phyloP scores from a whole-genome alignment of 2,888 invertebrate genomes.

The Dascillus cervinus region DNA sequence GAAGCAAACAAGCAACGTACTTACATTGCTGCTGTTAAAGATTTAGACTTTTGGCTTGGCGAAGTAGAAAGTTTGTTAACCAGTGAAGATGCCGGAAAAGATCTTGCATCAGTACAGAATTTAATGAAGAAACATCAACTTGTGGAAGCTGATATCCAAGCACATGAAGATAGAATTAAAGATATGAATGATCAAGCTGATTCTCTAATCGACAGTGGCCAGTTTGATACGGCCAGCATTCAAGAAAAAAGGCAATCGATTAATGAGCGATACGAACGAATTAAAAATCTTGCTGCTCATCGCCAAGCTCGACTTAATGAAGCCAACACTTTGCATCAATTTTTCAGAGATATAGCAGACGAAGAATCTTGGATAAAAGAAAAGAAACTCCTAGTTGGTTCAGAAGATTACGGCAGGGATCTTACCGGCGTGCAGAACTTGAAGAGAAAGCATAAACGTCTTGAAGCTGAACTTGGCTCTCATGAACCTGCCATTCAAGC shows the following conservation, averaged over 20 bases:
- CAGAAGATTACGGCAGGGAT: slow-evolving; percentile 97
- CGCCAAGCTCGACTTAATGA: slow-evolving; percentile 89
- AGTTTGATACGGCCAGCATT: slow-evolving; percentile 95
- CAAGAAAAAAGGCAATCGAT: slow-evolving; percentile 92
- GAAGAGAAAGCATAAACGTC: slow-evolving; percentile 96
- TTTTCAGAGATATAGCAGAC: slow-evolving; percentile 98
- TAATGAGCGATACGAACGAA: slow-evolving; percentile 93
- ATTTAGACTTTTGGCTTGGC: slow-evolving; percentile 99
- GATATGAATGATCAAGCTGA: slow-evolving; percentile 96
- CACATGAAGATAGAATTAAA: slow-evolving; percentile 90
- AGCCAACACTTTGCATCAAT: slow-evolving; percentile 96
- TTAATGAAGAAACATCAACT: slow-evolving; percentile 97
- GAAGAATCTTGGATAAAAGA: slow-evolving; percentile 99
- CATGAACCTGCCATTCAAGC: slow-evolving; percentile 97
- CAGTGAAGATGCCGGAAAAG: slow-evolving; percentile 96
- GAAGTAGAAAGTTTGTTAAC: slow-evolving; percentile 95
- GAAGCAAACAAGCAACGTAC: slow-evolving; percentile 99
- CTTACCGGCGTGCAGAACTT: slow-evolving; percentile 97
- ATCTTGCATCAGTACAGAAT: slow-evolving; percentile 96
- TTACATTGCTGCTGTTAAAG: slow-evolving; percentile 99
- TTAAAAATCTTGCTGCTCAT: slow-evolving; percentile 85
- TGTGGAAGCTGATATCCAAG: slow-evolving; percentile 95
- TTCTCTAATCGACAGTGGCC: slow-evolving; percentile 90
- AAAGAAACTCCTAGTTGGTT: slow-evolving; percentile 93
- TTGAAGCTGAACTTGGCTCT: slow-evolving; percentile 96